Evolutionary conservation across 2,113 vertebrate species (phyloP), one percentile per base, ranked within the genome.

Genomic region (Coreoperca whiteheadi): DNA sequence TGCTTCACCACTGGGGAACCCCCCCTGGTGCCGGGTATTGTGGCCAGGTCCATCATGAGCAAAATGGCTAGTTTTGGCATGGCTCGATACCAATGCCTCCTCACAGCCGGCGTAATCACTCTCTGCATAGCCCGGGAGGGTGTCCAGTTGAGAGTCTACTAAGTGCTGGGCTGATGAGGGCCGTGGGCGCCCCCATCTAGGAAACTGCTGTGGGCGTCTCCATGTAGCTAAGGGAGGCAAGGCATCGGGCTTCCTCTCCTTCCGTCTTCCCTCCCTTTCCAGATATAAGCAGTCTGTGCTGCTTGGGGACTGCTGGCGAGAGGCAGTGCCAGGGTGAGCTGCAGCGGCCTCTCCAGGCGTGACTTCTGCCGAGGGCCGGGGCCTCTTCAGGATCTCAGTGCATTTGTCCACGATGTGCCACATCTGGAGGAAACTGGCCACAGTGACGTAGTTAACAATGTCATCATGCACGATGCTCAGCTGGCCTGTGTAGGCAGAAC

Each of bases 391-490:
- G 87, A 96, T 94, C 88, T 96, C 96, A 0, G 96, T 96, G 90
- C 95, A 96, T 85, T 96, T 96, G 91, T 96, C 95, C 67, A 96
- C 96, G 0, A 96, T 96, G 89, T 96, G 95, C 96, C 96, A 96
- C 96, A 96, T 96, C 91, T 96, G 96, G 0, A 96, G 94, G 79
- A 96, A 96, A 72, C 95, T 96, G 84, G 95, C 96, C 79, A 96
- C 95, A 0, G 96, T 96, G 81, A 96, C 94, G 30, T 96, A 96
- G 93, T 95, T 96, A 60, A 96, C 94, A 0, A 96, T 95, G 85
- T 96, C 96, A 0, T 96, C 95, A 0, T 95, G 94, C 16, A 96
- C 92, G 1, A 96, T 95, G 91, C 93, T 95, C 81, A 96, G 94
- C 90, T 95, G 95, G 73, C 96, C 96, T 0, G 96, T 96, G 94